These are phyloP conservation scores for Phaetusa simplex DNA, from an alignment of 2,113 vertebrate species.

Conservation along the genomic window DNA sequence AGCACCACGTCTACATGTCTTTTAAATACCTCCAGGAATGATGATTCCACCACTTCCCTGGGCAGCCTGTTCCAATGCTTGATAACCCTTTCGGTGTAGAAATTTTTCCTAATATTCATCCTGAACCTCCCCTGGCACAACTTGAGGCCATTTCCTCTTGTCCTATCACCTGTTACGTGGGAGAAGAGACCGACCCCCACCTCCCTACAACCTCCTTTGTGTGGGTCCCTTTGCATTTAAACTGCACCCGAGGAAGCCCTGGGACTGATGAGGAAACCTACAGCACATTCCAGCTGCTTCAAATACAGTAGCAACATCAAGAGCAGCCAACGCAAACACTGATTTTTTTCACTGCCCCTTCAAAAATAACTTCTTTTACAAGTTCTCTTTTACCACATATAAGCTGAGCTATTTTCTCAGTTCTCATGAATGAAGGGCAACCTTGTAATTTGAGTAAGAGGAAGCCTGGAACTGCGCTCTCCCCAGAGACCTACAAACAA, in stretches of 20 bases:
- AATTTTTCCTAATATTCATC: no score
- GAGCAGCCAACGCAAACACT: neutral
- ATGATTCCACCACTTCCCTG: no score
- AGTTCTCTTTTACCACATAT: neutral
- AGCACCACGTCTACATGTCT: no score
- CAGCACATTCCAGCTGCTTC: neutral
- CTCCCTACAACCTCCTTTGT: neutral
- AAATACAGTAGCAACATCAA: neutral
- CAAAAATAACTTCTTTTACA: conserved; percentile 21
- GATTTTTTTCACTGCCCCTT: neutral
- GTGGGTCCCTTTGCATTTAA: neutral
- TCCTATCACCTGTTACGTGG: no score
- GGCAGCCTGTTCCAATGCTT: no score
- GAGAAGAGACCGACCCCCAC: no score
- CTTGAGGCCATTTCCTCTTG: no score
- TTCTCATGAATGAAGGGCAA: neutral
- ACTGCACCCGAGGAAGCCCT: neutral
- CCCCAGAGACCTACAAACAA: neutral
- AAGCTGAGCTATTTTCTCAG: conserved; percentile 1
- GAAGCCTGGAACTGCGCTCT: neutral
- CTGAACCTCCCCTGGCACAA: no score
- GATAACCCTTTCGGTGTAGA: no score
- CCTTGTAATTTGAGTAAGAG: conserved; percentile 36
- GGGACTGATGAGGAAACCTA: neutral
- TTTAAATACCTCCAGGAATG: no score